Evolutionary conservation across 2,113 vertebrate genomes (phyloP).

Genomic region (Corapipo altera): DNA sequence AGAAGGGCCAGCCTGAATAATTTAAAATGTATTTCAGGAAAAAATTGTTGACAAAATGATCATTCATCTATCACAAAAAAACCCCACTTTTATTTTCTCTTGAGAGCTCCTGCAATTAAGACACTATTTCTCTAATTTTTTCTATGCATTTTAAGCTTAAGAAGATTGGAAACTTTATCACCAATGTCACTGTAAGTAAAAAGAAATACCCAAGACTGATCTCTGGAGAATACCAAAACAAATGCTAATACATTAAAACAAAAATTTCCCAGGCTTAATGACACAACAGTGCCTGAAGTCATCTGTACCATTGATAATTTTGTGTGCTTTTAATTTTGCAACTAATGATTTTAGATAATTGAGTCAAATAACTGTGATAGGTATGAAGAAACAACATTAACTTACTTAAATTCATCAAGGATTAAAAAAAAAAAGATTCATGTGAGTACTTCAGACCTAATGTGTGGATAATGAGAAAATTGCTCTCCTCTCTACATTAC

Average conservation of each 20-base stretch:
- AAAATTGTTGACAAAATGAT: background rate
- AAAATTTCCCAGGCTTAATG: background rate
- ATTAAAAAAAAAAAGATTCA: background rate
- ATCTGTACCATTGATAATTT: background rate
- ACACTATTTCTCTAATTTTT: background rate
- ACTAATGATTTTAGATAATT: background rate
- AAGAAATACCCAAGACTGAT: background rate
- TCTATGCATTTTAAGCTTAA: background rate
- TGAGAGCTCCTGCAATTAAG: background rate
- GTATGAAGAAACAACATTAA: background rate
- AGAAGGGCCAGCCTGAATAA: background rate
- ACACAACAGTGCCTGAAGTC: background rate
- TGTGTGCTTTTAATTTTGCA: conserved; percentile 22
- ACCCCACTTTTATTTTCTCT: background rate
- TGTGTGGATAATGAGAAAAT: background rate
- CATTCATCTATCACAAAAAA: background rate
- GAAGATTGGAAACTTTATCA: background rate
- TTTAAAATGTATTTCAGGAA: background rate
- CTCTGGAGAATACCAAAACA: background rate
- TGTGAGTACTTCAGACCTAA: background rate
- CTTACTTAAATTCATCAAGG: background rate
- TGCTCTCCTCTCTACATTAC: background rate
- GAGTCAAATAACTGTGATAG: conserved; percentile 2
- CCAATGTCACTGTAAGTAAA: background rate
- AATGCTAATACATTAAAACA: background rate